A percentile compares a stretch with the other conserved stretches of the same genome.
phyloP scores from a whole-genome alignment of 37 sponge, comb jelly and placozoan species.

The Agelas oroides region DNA sequence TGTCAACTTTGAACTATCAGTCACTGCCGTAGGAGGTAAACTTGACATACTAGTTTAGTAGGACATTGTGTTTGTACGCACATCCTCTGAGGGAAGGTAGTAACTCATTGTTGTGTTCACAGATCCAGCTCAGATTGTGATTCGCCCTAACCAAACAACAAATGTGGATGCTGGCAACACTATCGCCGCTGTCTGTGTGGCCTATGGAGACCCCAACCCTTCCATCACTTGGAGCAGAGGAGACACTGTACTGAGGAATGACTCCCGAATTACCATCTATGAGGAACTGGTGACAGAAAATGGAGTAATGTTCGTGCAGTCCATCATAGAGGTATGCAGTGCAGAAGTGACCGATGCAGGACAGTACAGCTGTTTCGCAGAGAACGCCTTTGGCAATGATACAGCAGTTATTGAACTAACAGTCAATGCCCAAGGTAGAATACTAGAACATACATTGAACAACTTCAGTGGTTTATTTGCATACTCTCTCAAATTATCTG shows the following conservation, averaged over 20 bases:
- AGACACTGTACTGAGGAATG: no score
- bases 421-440: no score
- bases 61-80: neutral
- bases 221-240: neutral
- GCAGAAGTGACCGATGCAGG: neutral
- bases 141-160: neutral
- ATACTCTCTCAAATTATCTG: no score
- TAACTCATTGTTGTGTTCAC: no score
- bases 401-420: no score
- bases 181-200: slow-evolving; percentile 9
- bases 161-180: neutral
- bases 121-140: neutral
- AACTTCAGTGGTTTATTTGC: no score
- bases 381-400: neutral
- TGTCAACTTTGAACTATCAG: neutral
- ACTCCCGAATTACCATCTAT: neutral
- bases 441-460: no score
- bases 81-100: no score
- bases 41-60: neutral
- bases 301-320: neutral
- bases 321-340: neutral
- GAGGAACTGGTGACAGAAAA: neutral
- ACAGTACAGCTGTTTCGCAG: slow-evolving; percentile 6
- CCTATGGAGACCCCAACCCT: slow-evolving; percentile 40
- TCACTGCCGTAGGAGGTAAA: neutral